These are phyloP conservation scores for Pagetopsis macropterus DNA, from an alignment of 2,797 vertebrate genomes.

Conservation along the genomic window DNA sequence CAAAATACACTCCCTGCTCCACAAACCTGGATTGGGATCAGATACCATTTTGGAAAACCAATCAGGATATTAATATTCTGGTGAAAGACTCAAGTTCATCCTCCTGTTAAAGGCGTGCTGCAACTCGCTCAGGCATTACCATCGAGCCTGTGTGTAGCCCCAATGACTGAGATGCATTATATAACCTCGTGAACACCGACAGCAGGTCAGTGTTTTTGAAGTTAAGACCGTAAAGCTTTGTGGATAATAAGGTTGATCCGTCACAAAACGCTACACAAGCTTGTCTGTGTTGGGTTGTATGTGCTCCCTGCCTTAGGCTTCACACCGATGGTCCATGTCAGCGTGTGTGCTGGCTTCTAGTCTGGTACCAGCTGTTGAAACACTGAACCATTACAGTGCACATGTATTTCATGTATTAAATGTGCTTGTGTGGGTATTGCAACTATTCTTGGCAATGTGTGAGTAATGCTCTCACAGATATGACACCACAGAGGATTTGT, in stretches of 20 bases:
- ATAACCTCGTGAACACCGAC: constrained; percentile 22
- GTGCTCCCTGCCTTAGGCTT: constrained; percentile 27
- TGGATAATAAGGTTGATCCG: constrained; percentile 62
- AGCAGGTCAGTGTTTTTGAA: constrained; percentile 34
- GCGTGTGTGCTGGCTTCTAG: constrained; percentile 75
- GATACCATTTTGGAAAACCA: constrained; percentile 58
- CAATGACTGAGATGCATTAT: constrained; percentile 24
- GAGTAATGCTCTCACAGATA: constrained; percentile 56
- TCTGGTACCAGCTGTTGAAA: constrained; percentile 81
- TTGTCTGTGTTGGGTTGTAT: constrained; percentile 26
- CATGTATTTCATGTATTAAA: constrained; percentile 53
- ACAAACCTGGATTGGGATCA: constrained; percentile 71
- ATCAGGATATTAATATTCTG: constrained; percentile 56
- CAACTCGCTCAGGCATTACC: constrained; percentile 16
- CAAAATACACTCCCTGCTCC: constrained; percentile 78
- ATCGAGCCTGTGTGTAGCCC: constrained; percentile 15
- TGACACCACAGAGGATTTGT: constrained; percentile 29
- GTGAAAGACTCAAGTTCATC: constrained; percentile 30
- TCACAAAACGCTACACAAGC: constrained; percentile 34
- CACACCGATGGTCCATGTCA: constrained; percentile 62
- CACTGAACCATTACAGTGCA: constrained; percentile 63
- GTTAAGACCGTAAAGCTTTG: constrained; percentile 47
- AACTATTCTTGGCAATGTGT: constrained; percentile 60
- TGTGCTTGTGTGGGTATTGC: constrained; percentile 48
- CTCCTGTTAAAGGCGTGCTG: constrained; percentile 23